A percentile compares a stretch with the other conserved stretches of the same genome.
Evolutionary conservation across 2,888 invertebrate genomes (phyloP).

Genomic region (Pterostichus madidus): DNA sequence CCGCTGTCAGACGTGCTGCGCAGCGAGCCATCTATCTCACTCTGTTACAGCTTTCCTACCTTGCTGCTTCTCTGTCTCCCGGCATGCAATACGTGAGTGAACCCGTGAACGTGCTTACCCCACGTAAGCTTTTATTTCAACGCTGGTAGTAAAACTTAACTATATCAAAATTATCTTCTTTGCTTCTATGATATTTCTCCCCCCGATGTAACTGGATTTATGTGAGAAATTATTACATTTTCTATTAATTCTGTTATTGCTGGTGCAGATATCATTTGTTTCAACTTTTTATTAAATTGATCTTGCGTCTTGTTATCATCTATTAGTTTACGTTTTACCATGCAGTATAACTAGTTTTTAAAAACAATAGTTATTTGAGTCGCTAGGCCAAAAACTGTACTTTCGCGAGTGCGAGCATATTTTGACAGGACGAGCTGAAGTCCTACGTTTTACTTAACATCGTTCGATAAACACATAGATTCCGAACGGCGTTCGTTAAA

Average conservation of each 20-base stretch:
- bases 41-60: slow-evolving; percentile 15
- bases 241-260: neutral
- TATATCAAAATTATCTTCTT: slow-evolving; percentile 44
- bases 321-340: too few species aligned
- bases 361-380: too few species aligned
- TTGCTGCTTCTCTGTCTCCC: slow-evolving; percentile 12
- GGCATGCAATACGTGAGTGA: slow-evolving; percentile 26
- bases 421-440: too few species aligned
- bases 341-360: too few species aligned
- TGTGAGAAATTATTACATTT: slow-evolving; percentile 3
- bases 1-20: slow-evolving; percentile 37
- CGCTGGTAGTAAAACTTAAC: slow-evolving; percentile 25
- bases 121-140: slow-evolving; percentile 50
- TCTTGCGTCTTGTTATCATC: too few species aligned
- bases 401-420: too few species aligned
- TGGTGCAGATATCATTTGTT: neutral
- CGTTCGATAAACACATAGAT: too few species aligned
- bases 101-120: slow-evolving; percentile 10
- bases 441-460: too few species aligned
- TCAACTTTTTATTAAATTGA: neutral
- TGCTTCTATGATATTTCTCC: neutral
- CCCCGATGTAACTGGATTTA: slow-evolving; percentile 11
- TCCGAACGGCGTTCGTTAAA: too few species aligned
- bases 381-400: too few species aligned
- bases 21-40: slow-evolving; percentile 25